A percentile compares a stretch with the other conserved stretches of the same genome.
Conservation (phyloP, 2,797 vertebrate species). For the Oreochromis mossambicus region DNA sequence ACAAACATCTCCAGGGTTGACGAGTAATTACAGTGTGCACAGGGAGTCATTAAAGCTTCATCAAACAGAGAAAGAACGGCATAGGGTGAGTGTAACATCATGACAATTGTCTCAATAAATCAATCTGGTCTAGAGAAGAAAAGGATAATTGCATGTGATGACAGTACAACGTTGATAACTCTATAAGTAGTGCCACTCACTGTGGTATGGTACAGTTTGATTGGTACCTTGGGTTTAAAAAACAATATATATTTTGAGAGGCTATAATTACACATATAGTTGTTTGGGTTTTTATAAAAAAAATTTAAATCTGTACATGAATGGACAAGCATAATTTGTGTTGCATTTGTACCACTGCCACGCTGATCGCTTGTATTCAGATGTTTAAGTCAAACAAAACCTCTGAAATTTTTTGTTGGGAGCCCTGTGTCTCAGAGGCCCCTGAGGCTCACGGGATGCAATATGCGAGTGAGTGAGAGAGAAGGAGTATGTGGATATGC, state of each 20-base stretch:
- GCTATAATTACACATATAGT: constrained; percentile 7
- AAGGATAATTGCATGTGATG: constrained; percentile 7
- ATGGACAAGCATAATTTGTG: constrained; percentile 35
- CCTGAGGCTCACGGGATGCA: constrained; percentile 56
- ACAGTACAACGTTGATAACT: constrained; percentile 7
- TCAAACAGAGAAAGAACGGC: constrained; percentile 32
- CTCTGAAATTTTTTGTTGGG: constrained; percentile 56
- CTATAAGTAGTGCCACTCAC: not conserved
- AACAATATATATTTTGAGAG: constrained; percentile 6
- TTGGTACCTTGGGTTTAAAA: constrained; percentile 1
- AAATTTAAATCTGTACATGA: constrained; percentile 31
- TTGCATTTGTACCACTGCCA: constrained; percentile 46
- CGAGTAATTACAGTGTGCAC: constrained; percentile 63
- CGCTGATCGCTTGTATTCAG: constrained; percentile 55
- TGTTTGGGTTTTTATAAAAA: not conserved
- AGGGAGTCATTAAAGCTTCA: constrained; percentile 62
- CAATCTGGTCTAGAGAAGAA: constrained; percentile 2
- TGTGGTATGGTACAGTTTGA: not conserved
- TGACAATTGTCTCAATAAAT: constrained; percentile 53
- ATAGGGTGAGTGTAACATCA: constrained; percentile 25
- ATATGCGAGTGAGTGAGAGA: constrained; percentile 9
- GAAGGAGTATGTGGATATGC: not conserved
- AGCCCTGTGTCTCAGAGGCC: constrained; percentile 56
- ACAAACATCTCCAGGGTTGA: constrained; percentile 67
- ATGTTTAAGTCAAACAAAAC: constrained; percentile 69